Evolutionary conservation across 2,888 invertebrate species (phyloP), one percentile per base, ranked within the genome.

Genomic region (Aricia artaxerxes): DNA sequence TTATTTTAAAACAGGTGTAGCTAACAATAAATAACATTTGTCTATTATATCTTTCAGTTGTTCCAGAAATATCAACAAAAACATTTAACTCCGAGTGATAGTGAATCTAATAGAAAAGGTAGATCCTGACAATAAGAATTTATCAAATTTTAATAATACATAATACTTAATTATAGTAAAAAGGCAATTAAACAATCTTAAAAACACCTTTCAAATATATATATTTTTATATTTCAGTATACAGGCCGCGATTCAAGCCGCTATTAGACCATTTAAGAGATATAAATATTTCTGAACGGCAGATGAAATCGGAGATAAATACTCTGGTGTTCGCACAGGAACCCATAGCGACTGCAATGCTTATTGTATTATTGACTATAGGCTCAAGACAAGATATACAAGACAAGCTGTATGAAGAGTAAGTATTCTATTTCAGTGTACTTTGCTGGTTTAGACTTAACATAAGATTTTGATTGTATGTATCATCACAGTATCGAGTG

Each of bases 371-470:
- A 1, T 24, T 69, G 13, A 31, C 24, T 13, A 64, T 78, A 31
- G 78, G 64, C 13, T 31, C 64, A 49, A 64, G 49, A 3, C 16
- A 49, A 35, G 78, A 78, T 16, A 24, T 78, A 44, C 78, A 78
- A 31, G 49, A 78, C 6, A 78, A 69, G 31, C 49, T 78, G 13
- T 53, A 78, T 44, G 49, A 40, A 69, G 78, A 78, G 78, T 78
- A 78, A 69, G 78, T 64, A 49, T 49, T 24, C 24, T 44, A 16
- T 40, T 24, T 61, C 24, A n/a, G 2, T 24, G 6, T 40, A 40
- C 40, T 40, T 40, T 40, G 40, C 40, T 40, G 4, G 60, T 16
- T 60, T 60, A 24, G 61, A 61, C 24, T 61, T 61, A 31, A 31
- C 31, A 31, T 24, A 7, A 24, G 61, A n/a, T 31, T 24, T 61